A percentile compares a stretch with the other conserved stretches of the same genome.
These are phyloP conservation scores for Climacteris rufus DNA, from an alignment of 2,113 vertebrate species.

Conservation along the genomic window DNA sequence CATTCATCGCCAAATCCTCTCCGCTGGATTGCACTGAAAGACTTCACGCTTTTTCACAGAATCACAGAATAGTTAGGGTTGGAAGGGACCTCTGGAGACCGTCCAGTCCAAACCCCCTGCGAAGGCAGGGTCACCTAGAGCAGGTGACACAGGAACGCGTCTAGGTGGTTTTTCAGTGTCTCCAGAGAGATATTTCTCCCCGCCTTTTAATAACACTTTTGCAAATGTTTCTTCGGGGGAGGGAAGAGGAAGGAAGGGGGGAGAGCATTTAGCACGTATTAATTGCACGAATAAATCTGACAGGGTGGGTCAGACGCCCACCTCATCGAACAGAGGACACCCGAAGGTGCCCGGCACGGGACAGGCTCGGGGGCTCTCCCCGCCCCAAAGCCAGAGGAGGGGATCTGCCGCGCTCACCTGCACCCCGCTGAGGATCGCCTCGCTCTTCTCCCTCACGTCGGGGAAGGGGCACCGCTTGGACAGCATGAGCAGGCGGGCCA, in stretches of 20 bases:
- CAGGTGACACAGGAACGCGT: neutral
- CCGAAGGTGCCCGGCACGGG: neutral
- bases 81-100: neutral
- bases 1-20: neutral
- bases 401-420: conserved; percentile 73
- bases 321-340: neutral
- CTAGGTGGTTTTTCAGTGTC: neutral
- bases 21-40: neutral
- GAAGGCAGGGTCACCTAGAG: neutral
- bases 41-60: neutral
- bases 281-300: neutral
- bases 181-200: too few relatives aligned
- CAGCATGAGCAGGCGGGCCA: conserved; percentile 90
- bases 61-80: neutral
- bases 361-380: neutral
- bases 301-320: neutral
- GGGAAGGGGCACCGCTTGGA: conserved; percentile 88
- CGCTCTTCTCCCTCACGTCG: conserved; percentile 82
- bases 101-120: neutral
- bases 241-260: too few relatives aligned
- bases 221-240: neutral
- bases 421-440: conserved; percentile 75
- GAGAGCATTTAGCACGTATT: too few relatives aligned
- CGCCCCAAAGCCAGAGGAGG: neutral
- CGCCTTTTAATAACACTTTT: neutral